These are phyloP conservation scores for Cacatua alba DNA, from an alignment of 2,113 vertebrate genomes.

Conservation along the genomic window DNA sequence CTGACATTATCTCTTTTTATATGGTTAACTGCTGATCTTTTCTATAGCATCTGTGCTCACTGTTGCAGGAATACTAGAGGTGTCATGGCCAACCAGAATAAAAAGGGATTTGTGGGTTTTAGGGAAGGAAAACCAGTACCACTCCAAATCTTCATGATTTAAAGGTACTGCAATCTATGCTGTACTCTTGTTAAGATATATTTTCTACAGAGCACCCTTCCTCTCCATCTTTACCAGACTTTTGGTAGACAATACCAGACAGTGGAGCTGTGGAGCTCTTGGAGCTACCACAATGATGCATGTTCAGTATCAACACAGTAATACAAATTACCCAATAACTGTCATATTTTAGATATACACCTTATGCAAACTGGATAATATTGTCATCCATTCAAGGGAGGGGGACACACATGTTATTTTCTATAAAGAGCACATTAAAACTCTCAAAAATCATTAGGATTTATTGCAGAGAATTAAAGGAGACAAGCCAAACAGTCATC, in stretches of 20 bases:
- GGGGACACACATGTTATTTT: neutral
- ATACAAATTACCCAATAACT: neutral
- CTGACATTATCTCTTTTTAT: conserved; percentile 37
- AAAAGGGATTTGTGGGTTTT: conserved; percentile 33
- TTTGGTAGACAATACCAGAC: neutral
- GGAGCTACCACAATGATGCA: neutral
- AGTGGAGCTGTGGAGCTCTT: neutral
- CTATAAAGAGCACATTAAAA: neutral
- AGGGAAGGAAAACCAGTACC: conserved; percentile 22
- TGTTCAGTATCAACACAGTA: neutral
- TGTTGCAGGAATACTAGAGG: conserved; percentile 46
- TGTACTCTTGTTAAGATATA: neutral
- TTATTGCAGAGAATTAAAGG: neutral
- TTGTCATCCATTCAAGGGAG: neutral
- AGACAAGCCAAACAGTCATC: neutral
- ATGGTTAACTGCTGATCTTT: conserved; percentile 49
- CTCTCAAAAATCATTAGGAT: neutral
- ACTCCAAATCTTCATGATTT: neutral
- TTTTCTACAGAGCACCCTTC: neutral
- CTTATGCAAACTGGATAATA: neutral
- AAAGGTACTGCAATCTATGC: neutral
- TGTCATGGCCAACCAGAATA: conserved; percentile 43
- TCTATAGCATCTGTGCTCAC: conserved; percentile 18
- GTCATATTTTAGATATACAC: neutral
- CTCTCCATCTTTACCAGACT: neutral